A percentile compares a stretch with the other conserved stretches of the same genome.
Evolutionary conservation across 2,888 invertebrate species (phyloP).

Genomic region (Diogma glabrata): DNA sequence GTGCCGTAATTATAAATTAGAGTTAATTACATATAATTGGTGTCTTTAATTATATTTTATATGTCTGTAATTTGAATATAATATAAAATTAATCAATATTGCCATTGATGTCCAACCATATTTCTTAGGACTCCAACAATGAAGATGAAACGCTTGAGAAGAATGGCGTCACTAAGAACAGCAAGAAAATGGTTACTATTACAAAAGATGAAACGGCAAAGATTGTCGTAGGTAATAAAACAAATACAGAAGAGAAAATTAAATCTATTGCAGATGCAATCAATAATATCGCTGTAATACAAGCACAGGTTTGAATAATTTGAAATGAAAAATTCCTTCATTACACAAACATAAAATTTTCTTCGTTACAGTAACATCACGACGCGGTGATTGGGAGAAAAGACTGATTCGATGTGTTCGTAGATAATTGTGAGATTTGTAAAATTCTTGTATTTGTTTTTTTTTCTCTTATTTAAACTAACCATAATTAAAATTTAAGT

Average conservation of each 20-base stretch:
- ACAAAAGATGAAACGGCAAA: conserved; percentile 3
- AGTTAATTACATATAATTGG: too few relatives aligned
- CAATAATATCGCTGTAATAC: conserved; percentile 2
- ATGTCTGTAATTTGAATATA: too few relatives aligned
- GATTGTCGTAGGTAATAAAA: background rate
- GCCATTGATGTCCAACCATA: conserved; percentile 9
- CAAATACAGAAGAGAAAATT: background rate
- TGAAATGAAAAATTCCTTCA: background rate
- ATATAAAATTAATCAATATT: conserved; percentile 5
- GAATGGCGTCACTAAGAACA: too few relatives aligned
- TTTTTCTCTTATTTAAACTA: too few relatives aligned
- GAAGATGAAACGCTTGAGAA: conserved; percentile 4
- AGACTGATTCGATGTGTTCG: conserved; percentile 9
- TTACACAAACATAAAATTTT: too few relatives aligned
- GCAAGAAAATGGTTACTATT: too few relatives aligned
- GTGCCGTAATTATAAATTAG: too few relatives aligned
- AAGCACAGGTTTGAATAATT: conserved; percentile 1
- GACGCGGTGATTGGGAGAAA: conserved; percentile 7
- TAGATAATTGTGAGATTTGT: too few relatives aligned
- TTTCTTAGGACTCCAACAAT: conserved; percentile 9
- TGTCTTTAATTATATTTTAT: too few relatives aligned
- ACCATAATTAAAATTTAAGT: too few relatives aligned
- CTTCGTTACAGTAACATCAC: background rate
- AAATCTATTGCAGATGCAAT: background rate
- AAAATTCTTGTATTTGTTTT: too few relatives aligned